phyloP scores from a whole-genome alignment of 2,888 invertebrate species.

The Xanthia icteritia region DNA sequence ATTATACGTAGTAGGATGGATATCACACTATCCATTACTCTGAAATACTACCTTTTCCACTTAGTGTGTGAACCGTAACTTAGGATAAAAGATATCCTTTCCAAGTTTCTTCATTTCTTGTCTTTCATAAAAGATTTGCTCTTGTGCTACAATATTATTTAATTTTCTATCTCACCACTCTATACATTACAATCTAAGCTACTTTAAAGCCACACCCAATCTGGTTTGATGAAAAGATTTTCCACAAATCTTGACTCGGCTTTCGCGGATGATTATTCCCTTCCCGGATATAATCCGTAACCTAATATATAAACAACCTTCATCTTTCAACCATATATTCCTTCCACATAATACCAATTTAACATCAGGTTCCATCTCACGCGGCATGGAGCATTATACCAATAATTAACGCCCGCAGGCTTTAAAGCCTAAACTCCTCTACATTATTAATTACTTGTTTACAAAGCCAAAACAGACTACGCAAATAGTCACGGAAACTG shows the following conservation, averaged over 20 bases:
- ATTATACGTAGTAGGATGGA: conserved; percentile 12
- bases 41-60: conserved; percentile 38
- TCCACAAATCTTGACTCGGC: conserved; percentile 7
- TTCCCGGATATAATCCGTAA: conserved; percentile 23
- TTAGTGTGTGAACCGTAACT: conserved; percentile 40
- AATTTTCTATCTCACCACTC: background rate
- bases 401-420: conserved; percentile 46
- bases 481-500: conserved; percentile 17
- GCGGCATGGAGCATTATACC: conserved; percentile 28
- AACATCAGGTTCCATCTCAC: conserved; percentile 46
- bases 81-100: conserved; percentile 29
- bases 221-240: background rate
- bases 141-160: conserved; percentile 1
- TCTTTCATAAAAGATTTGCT: conserved; percentile 8
- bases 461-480: conserved; percentile 27
- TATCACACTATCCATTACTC: conserved; percentile 24
- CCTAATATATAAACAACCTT: conserved; percentile 45
- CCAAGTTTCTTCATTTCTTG: conserved; percentile 8
- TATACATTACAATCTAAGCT: background rate
- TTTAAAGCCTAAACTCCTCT: conserved; percentile 31
- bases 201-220: background rate
- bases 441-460: conserved; percentile 41
- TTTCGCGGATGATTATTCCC: conserved; percentile 4
- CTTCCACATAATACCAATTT: conserved; percentile 46
- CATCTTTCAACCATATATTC: conserved; percentile 26